Conservation (phyloP, 2,113 vertebrate genomes). For the Geococcyx californianus region DNA sequence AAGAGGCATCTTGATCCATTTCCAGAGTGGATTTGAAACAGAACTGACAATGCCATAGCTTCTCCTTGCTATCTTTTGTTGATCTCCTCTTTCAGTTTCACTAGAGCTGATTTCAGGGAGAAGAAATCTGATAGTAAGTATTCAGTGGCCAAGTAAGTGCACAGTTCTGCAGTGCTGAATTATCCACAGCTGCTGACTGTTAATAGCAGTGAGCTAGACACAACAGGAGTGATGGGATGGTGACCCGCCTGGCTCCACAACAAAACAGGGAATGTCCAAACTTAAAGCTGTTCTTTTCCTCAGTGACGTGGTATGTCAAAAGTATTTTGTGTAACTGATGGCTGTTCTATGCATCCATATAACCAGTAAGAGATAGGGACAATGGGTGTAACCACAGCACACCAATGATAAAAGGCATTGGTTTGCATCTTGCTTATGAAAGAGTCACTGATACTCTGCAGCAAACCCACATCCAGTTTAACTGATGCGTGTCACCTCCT, state of each 20-base stretch:
- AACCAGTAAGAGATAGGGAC: not conserved
- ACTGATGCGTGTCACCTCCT: not conserved
- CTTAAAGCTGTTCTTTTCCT: not conserved
- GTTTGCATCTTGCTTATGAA: not conserved
- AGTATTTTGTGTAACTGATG: not conserved
- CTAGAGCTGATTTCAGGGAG: conserved; percentile 8
- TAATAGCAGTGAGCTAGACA: not conserved
- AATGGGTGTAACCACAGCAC: not conserved
- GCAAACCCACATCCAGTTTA: not conserved
- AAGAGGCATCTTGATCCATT: not conserved
- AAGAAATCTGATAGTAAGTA: conserved; percentile 38
- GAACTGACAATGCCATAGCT: not conserved
- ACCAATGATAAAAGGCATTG: not conserved
- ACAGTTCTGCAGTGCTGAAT: not conserved
- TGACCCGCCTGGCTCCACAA: not conserved
- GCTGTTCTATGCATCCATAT: not conserved
- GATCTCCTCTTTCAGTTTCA: not conserved
- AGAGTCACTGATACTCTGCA: not conserved
- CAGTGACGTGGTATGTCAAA: not conserved
- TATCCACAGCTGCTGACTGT: conserved; percentile 35
- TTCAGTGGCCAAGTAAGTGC: not conserved
- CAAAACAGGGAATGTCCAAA: not conserved
- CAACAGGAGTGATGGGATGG: not conserved
- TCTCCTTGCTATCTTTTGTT: not conserved
- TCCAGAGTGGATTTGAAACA: not conserved